Base-by-base conservation (phyloP, 2,888 invertebrate species). In the Torymus tubicola region DNA sequence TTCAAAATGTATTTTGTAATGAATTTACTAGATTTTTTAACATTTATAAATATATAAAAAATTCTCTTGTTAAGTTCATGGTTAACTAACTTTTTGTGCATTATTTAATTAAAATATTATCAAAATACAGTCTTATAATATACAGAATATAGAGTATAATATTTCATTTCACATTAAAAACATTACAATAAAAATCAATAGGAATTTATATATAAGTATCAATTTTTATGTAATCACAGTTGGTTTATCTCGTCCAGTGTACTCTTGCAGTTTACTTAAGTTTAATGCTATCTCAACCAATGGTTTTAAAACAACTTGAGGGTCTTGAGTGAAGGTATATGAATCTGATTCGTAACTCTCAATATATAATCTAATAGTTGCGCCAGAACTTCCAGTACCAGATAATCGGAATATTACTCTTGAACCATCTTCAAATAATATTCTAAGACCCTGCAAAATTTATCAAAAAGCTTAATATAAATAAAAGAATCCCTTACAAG, bases 361-460 rank as follows among this genome's bases (percentile, higher is more conserved):
- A 82, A 98, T 95, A 91, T 99, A 99, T 73, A 99, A 90, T 67
- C 99, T 94, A 87, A 99, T 96, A 1, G 99, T 99, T 31, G 99
- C 99, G 0, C 99, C 99, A 58, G 96, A 96, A 89, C 99, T 99
- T 83, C 99, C 99, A 0, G 99, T 99, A 21, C 99, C 99, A 88
- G 99, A 99, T 81, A 99, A 93, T 63, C 99, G 94, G 91, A 96
- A 94, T 81, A 99, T 96, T 84, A 99, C 94, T 67, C 99, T 94
- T 0, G 99, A 98, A 1, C 98, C 98, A 90, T 99, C 98, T 85
- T 95, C 95, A 91, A 99, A 99, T 67, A 99, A 93, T 68, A 99
- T 94, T 84, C 99, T 94, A 24, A 99, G 93, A 73, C 99, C 99
- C 96, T 98, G 91, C 0, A 87, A 83, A 82, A 76, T 50, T 55